Evolutionary conservation across 2,113 vertebrate species (phyloP), one percentile per base, ranked within the genome.

Genomic region (Percopsis transmontana): DNA sequence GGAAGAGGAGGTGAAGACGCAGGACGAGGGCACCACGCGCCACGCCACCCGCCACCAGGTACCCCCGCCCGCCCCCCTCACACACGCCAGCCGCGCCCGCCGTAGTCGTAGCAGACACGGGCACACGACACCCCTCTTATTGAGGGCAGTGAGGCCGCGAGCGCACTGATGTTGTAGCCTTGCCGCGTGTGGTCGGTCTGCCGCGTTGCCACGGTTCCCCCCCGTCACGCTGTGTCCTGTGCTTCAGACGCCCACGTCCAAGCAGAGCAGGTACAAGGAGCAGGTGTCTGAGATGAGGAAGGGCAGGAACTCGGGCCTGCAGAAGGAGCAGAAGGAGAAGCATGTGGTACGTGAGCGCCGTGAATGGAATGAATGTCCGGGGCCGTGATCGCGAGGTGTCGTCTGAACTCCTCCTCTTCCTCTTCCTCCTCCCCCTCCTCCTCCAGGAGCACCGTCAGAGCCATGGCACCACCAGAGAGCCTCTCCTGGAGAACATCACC

Each of bases 261-360:
- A 95, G 72, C 97, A 99, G 87, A 92, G 95, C 68, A 81, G 94
- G 3, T 99, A 98, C 76, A 99, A 99, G 69, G 97, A 99, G 85
- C 98, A 99, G 77, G 97, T 99, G 74, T 92, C 94, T 10, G 97
- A 99, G 89, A 90, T 99, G 75, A 94, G 97, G 84, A 99, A 98
- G 87, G 96, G 96, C 54, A 92, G 97, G 58, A 98, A 98, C 87
- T 92, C 94, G 0, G 94, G 95, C 2, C 90, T 97, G 44, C 94
- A 94, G 79, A 99, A 98, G 85, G 97, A 99, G 75, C 97, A 98
- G 85, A 99, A 99, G 77, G 97, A 99, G 84, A 99, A 98, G 79
- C 96, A 97, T 5, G 96, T 96, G 96, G 97, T 99, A 92, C 51
- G 10, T 40, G 19, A 5, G 19, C 16, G 10, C 33, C 11, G 23